Evolutionary conservation across 2,888 invertebrate species (phyloP).

Genomic region (Sturmia bella): DNA sequence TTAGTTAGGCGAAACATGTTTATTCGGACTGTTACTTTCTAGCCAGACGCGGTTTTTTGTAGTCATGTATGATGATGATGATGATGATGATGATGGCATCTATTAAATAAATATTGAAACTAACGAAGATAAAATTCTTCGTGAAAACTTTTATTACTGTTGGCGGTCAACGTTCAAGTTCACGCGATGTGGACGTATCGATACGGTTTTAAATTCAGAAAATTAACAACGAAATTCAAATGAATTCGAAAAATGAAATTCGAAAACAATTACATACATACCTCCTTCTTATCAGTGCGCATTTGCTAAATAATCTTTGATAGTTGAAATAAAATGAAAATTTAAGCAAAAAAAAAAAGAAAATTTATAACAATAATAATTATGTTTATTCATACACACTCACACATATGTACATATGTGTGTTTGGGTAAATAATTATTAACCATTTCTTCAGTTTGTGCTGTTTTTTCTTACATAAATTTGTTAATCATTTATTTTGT

Average conservation of each 20-base stretch:
- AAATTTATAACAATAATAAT: too few relatives aligned
- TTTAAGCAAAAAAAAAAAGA: too few relatives aligned
- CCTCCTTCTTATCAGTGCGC: neutral
- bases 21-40: neutral
- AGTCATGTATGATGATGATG: neutral
- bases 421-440: too few relatives aligned
- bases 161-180: conserved; percentile 44
- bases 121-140: neutral
- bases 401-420: too few relatives aligned
- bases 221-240: conserved; percentile 14
- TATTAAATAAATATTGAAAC: conserved; percentile 1
- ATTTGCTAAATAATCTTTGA: too few relatives aligned
- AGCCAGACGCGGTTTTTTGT: neutral
- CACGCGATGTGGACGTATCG: neutral
- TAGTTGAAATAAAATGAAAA: too few relatives aligned
- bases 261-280: too few relatives aligned
- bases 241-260: too few relatives aligned
- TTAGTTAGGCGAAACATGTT: conserved; percentile 6
- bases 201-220: neutral
- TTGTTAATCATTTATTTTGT: too few relatives aligned
- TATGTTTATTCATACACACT: too few relatives aligned
- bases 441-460: too few relatives aligned
- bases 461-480: too few relatives aligned
- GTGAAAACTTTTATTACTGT: conserved; percentile 12
- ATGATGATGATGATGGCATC: conserved; percentile 14